phyloP scores from a whole-genome alignment of 2,797 vertebrate genomes.

The Semotilus atromaculatus region DNA sequence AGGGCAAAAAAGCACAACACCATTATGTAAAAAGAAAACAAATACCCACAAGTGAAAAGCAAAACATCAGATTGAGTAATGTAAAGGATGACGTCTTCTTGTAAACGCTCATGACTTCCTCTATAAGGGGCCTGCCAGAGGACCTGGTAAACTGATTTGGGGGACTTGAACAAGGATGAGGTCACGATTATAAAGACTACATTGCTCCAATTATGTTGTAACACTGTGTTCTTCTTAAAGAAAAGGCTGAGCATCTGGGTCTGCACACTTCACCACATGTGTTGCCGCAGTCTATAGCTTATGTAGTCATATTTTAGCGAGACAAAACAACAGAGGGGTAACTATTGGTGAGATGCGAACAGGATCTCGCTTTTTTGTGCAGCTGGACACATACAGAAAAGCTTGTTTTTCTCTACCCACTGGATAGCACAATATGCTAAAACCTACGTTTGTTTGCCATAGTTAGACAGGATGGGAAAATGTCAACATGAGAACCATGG shows the following conservation, averaged over 20 bases:
- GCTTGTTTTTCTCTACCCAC: neutral
- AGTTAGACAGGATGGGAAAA: neutral
- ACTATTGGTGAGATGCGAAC: neutral
- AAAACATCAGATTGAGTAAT: constrained; percentile 49
- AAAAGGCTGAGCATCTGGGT: constrained; percentile 42
- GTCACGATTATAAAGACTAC: constrained; percentile 54
- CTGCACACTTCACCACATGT: constrained; percentile 33
- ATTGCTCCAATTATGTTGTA: constrained; percentile 57
- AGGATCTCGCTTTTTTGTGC: constrained; percentile 2
- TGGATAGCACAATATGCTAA: neutral
- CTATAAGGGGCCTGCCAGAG: constrained; percentile 51
- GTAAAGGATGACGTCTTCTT: constrained; percentile 48
- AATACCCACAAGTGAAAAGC: constrained; percentile 38
- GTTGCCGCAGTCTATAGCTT: constrained; percentile 11
- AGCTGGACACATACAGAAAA: neutral
- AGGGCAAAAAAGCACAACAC: constrained; percentile 31
- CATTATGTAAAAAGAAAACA: constrained; percentile 51
- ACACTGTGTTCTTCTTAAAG: constrained; percentile 53
- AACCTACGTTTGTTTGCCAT: neutral
- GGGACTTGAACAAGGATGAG: constrained; percentile 44
- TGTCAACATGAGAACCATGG: neutral
- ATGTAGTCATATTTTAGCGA: neutral
- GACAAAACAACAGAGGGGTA: neutral
- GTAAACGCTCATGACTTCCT: constrained; percentile 44
- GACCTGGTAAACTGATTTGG: constrained; percentile 50